A percentile compares a stretch with the other conserved stretches of the same genome.
These are phyloP conservation scores for Macrochelys suwanniensis DNA, from an alignment of 2,797 vertebrate genomes.

Conservation along the genomic window DNA sequence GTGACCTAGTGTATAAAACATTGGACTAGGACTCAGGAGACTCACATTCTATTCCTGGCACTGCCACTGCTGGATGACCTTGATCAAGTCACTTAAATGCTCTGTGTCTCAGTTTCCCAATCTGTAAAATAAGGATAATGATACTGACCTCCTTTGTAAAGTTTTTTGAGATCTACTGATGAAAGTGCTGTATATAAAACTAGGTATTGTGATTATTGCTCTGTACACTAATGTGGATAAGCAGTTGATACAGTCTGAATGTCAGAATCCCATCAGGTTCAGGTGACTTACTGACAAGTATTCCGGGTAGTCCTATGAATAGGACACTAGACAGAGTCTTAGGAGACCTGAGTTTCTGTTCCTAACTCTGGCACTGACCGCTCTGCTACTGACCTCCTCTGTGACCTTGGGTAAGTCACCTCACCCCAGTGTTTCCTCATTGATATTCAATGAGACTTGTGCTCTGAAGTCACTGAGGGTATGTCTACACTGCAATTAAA, in stretches of 20 bases:
- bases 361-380: neutral
- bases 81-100: constrained; percentile 16
- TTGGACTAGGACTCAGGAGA: neutral
- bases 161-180: constrained; percentile 42
- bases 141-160: constrained; percentile 32
- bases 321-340: neutral
- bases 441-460: neutral
- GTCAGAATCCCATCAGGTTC: neutral
- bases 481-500: neutral
- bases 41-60: neutral
- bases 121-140: constrained; percentile 60
- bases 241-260: neutral
- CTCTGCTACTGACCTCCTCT: neutral
- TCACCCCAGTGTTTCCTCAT: neutral
- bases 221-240: neutral
- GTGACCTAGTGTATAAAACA: neutral
- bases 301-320: neutral
- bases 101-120: constrained; percentile 9
- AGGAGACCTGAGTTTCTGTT: neutral
- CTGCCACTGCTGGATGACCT: constrained; percentile 19
- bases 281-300: neutral
- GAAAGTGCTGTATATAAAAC: constrained; percentile 5
- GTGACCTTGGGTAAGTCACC: neutral
- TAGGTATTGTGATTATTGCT: neutral
- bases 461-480: neutral